These are phyloP conservation scores for Camponotus floridanus DNA, from an alignment of 1,140 invertebrate species.

Conservation along the genomic window DNA sequence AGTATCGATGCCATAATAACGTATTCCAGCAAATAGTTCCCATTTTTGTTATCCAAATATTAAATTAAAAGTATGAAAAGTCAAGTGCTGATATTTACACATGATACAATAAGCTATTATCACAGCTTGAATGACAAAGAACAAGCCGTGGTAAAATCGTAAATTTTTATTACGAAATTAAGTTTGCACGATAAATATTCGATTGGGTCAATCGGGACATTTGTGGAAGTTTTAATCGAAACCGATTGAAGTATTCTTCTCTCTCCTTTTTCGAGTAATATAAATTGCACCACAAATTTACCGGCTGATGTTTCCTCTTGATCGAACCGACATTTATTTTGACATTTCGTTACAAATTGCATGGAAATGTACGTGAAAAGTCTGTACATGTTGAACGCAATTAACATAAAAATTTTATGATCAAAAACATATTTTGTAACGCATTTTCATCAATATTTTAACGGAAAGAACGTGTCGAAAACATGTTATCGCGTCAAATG, in stretches of 20 bases:
- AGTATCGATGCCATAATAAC: not conserved
- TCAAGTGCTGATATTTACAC: not conserved
- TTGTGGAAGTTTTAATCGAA: conserved; percentile 3
- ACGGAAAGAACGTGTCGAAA: not conserved
- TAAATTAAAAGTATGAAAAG: not conserved
- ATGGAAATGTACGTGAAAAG: not conserved
- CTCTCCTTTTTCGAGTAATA: conserved; percentile 34
- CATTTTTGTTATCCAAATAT: not conserved
- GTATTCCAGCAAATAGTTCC: not conserved
- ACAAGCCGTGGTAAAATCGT: no score
- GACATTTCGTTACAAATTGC: conserved; percentile 12
- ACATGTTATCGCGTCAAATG: not conserved
- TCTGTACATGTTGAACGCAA: not conserved
- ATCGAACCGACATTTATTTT: conserved; percentile 20
- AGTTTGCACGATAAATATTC: conserved; percentile 25
- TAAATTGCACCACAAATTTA: conserved; percentile 38
- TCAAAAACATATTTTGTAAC: not conserved
- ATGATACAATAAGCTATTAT: not conserved
- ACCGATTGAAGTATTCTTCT: conserved; percentile 16
- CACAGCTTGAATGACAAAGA: no score
- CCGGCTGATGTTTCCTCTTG: conserved; percentile 18
- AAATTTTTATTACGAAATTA: conserved; percentile 25
- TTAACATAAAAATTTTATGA: not conserved
- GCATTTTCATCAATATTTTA: not conserved
- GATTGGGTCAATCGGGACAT: not conserved